A percentile compares a stretch with the other conserved stretches of the same genome.
phyloP scores from a whole-genome alignment of 2,888 invertebrate genomes.

The Neoaliturus tenellus region DNA sequence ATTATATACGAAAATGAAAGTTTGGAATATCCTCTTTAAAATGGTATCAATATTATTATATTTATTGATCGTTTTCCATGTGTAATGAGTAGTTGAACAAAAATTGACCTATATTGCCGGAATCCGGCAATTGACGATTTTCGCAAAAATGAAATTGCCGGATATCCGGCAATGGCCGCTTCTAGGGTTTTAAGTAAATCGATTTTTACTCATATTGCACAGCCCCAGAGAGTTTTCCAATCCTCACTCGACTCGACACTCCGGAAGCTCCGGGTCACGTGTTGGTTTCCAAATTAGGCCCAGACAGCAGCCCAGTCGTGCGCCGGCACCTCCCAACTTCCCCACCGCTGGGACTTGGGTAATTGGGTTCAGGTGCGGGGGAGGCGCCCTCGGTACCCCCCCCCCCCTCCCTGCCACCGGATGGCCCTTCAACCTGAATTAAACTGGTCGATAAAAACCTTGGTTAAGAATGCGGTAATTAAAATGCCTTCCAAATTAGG shows the following conservation, averaged over 20 bases:
- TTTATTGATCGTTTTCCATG: too few species aligned
- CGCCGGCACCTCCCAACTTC: neutral
- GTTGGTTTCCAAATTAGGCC: constrained; percentile 5
- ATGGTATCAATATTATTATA: too few species aligned
- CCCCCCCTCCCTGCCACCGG: neutral
- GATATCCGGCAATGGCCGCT: too few species aligned
- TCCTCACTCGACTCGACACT: neutral
- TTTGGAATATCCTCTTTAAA: too few species aligned
- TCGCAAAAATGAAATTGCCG: too few species aligned
- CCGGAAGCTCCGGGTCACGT: neutral
- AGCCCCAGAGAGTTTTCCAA: too few species aligned
- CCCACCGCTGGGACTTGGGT: neutral
- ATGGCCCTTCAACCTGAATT: neutral
- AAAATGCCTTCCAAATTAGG: constrained; percentile 13
- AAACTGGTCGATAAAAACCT: neutral
- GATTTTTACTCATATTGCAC: too few species aligned
- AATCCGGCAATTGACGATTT: too few species aligned
- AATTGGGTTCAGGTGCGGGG: constrained; percentile 22
- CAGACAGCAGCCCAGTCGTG: constrained; percentile 14
- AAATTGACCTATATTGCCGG: too few species aligned
- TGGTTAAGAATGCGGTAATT: constrained; percentile 1
- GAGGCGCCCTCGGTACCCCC: neutral
- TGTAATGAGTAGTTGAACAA: too few species aligned
- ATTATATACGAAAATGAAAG: too few species aligned
- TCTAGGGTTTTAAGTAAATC: too few species aligned